Base-by-base conservation (phyloP, 2,888 invertebrate genomes). In the Laspeyria flexula region DNA sequence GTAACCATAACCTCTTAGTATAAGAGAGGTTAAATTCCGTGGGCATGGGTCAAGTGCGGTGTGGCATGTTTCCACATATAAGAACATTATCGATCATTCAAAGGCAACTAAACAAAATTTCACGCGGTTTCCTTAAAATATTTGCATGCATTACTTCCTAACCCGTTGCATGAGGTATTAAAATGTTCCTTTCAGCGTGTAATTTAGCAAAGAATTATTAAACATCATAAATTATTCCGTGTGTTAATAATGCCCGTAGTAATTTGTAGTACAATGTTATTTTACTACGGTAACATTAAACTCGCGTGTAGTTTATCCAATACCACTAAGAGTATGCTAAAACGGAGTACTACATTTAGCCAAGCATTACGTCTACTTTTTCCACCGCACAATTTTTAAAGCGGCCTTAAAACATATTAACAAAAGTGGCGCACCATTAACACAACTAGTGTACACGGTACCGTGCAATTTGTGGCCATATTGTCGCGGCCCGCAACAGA, bases 381-480 rank as follows among this genome's bases (percentile, higher is more conserved):
- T 37, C n/a, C 29, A 12, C 39, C 31, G 33, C 13, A 31, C 30
- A 41, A 45, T 53, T 62, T 65, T 47, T 9, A 43, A 56, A 41
- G 35, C 18, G 33, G 39, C 45, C 29, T 54, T 43, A 43, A 58
- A 55, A 58, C 35, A 30, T 57, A 59, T 65, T 52, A 59, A 59
- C 58, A 41, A 56, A 69, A 69, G 53, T 69, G 54, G 63, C 44
- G 48, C 45, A 50, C 49, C 51, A 49, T 59, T 67, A 57, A 62
- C 55, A 59, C 55, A 44, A 63, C 53, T 57, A 65, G 41, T 60
- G 60, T 67, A 64, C 39, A 53, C 54, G 47, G 55, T 51, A 15
- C 44, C 37, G 25, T 53, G 64, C 73, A 71, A 73, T 77, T 76
- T 75, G 71, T 60, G 51, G 70, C 60, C 65, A 71, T 67, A 71